Percentiles rank a stretch among this genome's conserved stretches.
Evolutionary conservation across 2,113 vertebrate genomes (phyloP).

Genomic region (Erythrocercus mccallii): DNA sequence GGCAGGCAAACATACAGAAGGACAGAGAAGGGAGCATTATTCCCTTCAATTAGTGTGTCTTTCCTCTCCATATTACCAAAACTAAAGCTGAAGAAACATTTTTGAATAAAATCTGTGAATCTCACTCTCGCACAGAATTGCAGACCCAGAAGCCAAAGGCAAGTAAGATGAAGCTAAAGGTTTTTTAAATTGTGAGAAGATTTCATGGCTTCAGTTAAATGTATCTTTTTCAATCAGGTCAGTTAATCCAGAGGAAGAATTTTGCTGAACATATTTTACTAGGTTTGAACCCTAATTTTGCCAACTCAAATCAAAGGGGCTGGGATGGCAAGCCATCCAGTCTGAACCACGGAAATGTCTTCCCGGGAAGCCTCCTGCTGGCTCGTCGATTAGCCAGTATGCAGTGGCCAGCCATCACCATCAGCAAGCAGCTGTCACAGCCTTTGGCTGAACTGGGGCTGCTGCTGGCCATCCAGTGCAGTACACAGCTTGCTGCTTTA

Average conservation of each 20-base stretch:
- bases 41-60: neutral
- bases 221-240: neutral
- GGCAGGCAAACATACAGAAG: neutral
- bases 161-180: neutral
- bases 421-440: slow-evolving; percentile 42
- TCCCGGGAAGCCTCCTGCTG: neutral
- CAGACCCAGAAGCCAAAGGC: neutral
- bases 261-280: neutral
- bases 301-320: neutral
- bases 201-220: neutral
- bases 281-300: neutral
- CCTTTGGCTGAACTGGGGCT: slow-evolving; percentile 38
- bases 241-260: neutral
- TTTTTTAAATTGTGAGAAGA: neutral
- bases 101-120: neutral
- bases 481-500: slow-evolving; percentile 32
- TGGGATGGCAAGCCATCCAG: neutral
- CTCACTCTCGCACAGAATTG: neutral
- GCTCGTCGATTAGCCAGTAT: neutral
- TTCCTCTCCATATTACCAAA: neutral
- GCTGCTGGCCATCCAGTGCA: neutral
- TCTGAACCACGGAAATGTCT: neutral
- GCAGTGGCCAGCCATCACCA: neutral
- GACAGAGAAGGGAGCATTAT: neutral
- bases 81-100: neutral